Conservation (phyloP, 2,113 vertebrate genomes). For the Neolamprologus toae region DNA sequence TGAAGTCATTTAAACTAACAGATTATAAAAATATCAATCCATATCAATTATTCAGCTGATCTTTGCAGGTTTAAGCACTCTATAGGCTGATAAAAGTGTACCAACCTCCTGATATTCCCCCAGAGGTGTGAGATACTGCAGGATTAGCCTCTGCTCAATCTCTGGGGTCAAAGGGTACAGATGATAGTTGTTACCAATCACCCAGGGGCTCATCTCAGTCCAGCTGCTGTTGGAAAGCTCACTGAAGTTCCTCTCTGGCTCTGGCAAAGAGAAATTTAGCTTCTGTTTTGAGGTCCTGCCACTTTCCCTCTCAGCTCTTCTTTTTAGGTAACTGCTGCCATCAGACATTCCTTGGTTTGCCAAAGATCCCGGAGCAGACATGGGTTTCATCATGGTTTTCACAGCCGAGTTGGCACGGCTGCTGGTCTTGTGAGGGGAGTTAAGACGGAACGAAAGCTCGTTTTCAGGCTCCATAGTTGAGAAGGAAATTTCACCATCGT, state of each 20-base stretch:
- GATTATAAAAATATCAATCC: background rate
- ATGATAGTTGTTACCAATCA: constrained; percentile 96
- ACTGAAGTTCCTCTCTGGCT: constrained; percentile 84
- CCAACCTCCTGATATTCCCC: constrained; percentile 98
- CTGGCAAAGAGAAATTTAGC: constrained; percentile 82
- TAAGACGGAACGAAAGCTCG: constrained; percentile 81
- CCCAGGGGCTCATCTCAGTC: constrained; percentile 99
- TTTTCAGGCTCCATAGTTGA: constrained; percentile 68
- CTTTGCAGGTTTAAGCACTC: background rate
- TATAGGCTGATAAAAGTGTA: background rate
- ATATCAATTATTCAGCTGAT: background rate
- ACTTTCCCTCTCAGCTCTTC: constrained; percentile 77
- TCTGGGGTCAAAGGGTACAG: constrained; percentile 91
- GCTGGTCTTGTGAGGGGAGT: constrained; percentile 78
- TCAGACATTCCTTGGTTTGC: constrained; percentile 42
- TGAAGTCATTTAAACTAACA: background rate
- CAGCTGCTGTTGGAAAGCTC: constrained; percentile 99
- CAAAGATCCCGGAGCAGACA: constrained; percentile 56
- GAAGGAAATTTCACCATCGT: constrained; percentile 24
- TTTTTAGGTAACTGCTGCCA: constrained; percentile 64
- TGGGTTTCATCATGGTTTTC: constrained; percentile 76
- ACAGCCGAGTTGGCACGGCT: constrained; percentile 76
- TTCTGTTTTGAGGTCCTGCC: constrained; percentile 87
- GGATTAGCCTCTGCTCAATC: constrained; percentile 94
- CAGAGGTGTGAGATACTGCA: constrained; percentile 94